Conservation (phyloP, 1,140 invertebrate genomes). For the Nomia melanderi region DNA sequence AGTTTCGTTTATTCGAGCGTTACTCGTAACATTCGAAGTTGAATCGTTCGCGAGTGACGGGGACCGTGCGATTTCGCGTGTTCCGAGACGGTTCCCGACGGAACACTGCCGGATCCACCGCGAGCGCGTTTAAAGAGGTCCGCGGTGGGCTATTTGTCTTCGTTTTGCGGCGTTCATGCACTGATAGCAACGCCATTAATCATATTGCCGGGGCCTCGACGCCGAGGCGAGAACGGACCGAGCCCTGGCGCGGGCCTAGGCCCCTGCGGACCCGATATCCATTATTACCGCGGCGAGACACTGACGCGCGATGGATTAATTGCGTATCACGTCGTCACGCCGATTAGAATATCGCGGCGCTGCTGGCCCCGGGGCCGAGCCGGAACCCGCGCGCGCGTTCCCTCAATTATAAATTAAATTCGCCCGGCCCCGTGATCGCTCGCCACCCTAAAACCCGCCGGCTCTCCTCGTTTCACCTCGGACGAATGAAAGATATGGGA, state of each 20-base stretch:
- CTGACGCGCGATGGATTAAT: constrained; percentile 71
- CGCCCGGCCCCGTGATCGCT: background rate
- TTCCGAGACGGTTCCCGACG: constrained; percentile 54
- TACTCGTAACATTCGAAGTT: no score
- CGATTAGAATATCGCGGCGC: constrained; percentile 65
- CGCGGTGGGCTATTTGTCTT: constrained; percentile 67
- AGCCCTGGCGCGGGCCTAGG: constrained; percentile 43
- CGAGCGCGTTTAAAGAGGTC: constrained; percentile 61
- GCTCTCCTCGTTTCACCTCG: background rate
- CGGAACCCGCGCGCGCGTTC: constrained; percentile 13
- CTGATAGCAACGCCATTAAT: constrained; percentile 73
- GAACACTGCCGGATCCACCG: constrained; percentile 63
- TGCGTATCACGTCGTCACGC: constrained; percentile 69
- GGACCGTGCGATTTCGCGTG: constrained; percentile 26
- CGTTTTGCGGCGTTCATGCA: constrained; percentile 72
- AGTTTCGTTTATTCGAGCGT: no score
- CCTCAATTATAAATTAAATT: constrained; percentile 49
- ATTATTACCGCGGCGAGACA: constrained; percentile 65
- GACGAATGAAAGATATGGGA: background rate
- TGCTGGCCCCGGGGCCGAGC: background rate
- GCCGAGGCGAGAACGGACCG: background rate
- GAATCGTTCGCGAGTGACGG: background rate
- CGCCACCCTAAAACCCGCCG: background rate
- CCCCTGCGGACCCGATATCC: constrained; percentile 62
- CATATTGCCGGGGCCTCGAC: constrained; percentile 43